Base-by-base conservation (phyloP, 2,888 invertebrate genomes). In the Tenthredo amoena region DNA sequence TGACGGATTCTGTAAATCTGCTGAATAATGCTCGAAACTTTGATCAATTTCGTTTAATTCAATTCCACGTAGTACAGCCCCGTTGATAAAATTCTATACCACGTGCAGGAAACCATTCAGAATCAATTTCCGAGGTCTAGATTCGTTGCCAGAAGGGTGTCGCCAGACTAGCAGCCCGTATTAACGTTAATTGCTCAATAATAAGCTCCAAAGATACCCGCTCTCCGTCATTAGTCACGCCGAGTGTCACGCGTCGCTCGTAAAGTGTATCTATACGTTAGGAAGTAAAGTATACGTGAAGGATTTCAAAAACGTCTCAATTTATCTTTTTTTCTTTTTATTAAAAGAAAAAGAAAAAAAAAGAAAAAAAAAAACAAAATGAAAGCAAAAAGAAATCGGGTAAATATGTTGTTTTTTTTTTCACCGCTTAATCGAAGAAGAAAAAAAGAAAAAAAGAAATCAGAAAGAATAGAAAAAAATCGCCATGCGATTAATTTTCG, bases 121-220 rank as follows among this genome's bases (percentile, higher is more conserved):
- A 31, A 71, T 71, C 71, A 71, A 71, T 71, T 71, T 71, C 31
- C 37, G 18, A 71, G 71, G 37, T 37, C 71, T n/a, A 34, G 12
- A 71, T 37, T 71, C 21, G 71, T 18, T 71, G 55, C 2, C 37
- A 34, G 18, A 71, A 71, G 71, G 71, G 31, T 71, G 71, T 71
- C 71, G 37, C 71, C 10, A 31, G 76, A 37, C 9, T n/a, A 55
- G 50, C 79, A 12, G 58, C 55, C 43, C 58, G 79, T 79, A 79
- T 79, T 79, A 55, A 55, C 79, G 79, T 58, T 79, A 79, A 79
- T 79, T 79, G 79, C 79, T 79, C 79, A 79, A 79, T 79, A 79
- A 79, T 79, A 50, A 79, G 50, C 58, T n/a, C 12, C 1, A 37
- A 50, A 55, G 77, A 77, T 50, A 37, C 40, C 34, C 12, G 7